Evolutionary conservation across 2,113 vertebrate genomes (phyloP), one percentile per base, ranked within the genome.

Genomic region (Chelonoidis abingdonii): DNA sequence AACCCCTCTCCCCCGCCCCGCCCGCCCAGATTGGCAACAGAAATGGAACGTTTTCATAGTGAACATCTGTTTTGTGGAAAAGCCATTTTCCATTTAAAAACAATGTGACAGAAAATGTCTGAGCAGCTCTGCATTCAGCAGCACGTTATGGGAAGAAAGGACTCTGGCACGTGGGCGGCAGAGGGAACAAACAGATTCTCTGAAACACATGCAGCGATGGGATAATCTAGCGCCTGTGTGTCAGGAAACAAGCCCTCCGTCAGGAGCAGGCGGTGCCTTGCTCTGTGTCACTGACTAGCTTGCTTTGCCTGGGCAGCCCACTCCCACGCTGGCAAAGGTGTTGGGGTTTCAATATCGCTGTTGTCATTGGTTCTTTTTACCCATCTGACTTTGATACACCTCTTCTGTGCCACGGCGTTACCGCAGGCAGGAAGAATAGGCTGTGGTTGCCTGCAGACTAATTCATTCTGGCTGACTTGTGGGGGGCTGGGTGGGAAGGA

Each of bases 131-230:
- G 19, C 7, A 49, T 6, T 78, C 82, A 29, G 10, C 19, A 47
- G 35, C 31, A 38, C 0, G 2, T 19, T 21, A 72, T 10, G 19
- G n/a, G 2, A 38, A 72, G 35, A 72, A 72, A 79, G 80, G 27
- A 76, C 22, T 54, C 25, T 22, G 19, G 3, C 0, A 1, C 24
- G 76, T 29, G 0, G 2, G 75, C 6, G 41, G 24, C 1, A 7
- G 59, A 27, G 38, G 53, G 78, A 7, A 38, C 49, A 35, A 65
- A 72, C 76, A 27, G 7, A 29, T 41, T 47, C 75, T 76, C 24
- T 25, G 41, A 47, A 27, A 78, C 4, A 14, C 41, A 78, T 4
- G 75, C 13, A 16, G 44, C 25, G 12, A 14, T 12, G 41, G 41
- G 75, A 44, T 47, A 47, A 78, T 27, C 12, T 16, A 78, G 75